phyloP scores from a whole-genome alignment of 2,888 invertebrate genomes.

The Melolontha melolontha region DNA sequence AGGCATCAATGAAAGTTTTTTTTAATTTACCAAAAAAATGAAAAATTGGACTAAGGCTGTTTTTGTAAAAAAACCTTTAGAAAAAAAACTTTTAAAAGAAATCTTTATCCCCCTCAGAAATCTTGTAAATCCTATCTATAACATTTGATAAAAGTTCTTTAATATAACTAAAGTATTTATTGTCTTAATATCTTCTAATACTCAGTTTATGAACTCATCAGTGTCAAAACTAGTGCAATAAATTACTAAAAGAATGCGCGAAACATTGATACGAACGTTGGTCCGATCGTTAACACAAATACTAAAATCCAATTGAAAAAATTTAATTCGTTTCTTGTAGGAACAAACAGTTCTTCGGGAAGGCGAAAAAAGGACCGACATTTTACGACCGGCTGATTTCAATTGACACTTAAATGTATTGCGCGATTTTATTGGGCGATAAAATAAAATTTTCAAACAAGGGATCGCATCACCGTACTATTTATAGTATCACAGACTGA shows the following conservation, averaged over 20 bases:
- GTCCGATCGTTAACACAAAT: constrained; percentile 10
- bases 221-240: constrained; percentile 34
- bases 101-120: too few relatives aligned
- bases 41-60: too few relatives aligned
- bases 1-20: too few relatives aligned
- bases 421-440: constrained; percentile 34
- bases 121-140: too few relatives aligned
- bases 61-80: too few relatives aligned
- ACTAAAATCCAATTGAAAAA: constrained; percentile 31
- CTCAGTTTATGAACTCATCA: constrained; percentile 32
- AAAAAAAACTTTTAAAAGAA: too few relatives aligned
- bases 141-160: constrained; percentile 20
- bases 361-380: constrained; percentile 23
- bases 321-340: constrained; percentile 17
- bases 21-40: too few relatives aligned
- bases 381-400: constrained; percentile 37
- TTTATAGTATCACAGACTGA: constrained; percentile 15
- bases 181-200: constrained; percentile 7
- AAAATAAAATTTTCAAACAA: constrained; percentile 32
- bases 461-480: constrained; percentile 24
- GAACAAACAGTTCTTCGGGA: constrained; percentile 5
- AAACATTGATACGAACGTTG: not conserved
- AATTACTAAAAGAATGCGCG: constrained; percentile 8
- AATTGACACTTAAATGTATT: constrained; percentile 38
- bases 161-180: constrained; percentile 7